These are phyloP conservation scores for Drosophila nigricruria DNA, from an alignment of 2,888 invertebrate genomes.

Conservation along the genomic window DNA sequence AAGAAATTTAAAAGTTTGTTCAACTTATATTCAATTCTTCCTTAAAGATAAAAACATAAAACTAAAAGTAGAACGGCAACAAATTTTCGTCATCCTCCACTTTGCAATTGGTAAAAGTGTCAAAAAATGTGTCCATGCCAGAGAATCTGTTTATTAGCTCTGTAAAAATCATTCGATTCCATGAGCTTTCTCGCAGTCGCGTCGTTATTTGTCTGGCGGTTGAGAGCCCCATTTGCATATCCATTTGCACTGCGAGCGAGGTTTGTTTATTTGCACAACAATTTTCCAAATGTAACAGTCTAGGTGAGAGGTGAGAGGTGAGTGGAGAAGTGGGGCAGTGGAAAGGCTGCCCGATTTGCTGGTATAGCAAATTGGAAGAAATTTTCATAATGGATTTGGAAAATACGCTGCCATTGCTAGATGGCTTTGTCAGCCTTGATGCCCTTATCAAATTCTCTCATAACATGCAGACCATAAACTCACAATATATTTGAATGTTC, in stretches of 20 bases:
- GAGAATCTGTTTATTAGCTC: conserved; percentile 18
- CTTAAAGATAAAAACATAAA: too few relatives aligned
- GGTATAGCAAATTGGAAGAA: conserved; percentile 38
- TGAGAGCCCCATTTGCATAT: conserved; percentile 22
- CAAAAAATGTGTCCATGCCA: conserved; percentile 24
- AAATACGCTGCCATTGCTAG: conserved; percentile 32
- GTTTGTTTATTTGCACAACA: conserved; percentile 33
- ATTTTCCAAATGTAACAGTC: conserved; percentile 15
- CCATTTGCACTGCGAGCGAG: conserved; percentile 10
- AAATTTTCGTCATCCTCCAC: conserved; percentile 5
- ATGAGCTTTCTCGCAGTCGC: conserved; percentile 26
- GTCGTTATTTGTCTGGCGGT: conserved; percentile 14
- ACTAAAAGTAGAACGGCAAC: neutral
- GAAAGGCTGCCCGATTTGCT: conserved; percentile 7
- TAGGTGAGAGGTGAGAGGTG: conserved; percentile 4
- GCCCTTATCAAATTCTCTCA: neutral
- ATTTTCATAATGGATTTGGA: conserved; percentile 8
- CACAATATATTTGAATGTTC: too few relatives aligned
- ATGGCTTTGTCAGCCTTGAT: conserved; percentile 4
- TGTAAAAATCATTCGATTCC: conserved; percentile 43
- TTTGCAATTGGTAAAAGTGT: conserved; percentile 28
- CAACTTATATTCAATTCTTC: neutral
- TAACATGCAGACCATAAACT: too few relatives aligned
- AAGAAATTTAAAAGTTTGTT: too few relatives aligned
- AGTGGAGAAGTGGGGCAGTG: too few relatives aligned